Conservation (phyloP, 2,888 invertebrate genomes). For the Blomia tropicalis region DNA sequence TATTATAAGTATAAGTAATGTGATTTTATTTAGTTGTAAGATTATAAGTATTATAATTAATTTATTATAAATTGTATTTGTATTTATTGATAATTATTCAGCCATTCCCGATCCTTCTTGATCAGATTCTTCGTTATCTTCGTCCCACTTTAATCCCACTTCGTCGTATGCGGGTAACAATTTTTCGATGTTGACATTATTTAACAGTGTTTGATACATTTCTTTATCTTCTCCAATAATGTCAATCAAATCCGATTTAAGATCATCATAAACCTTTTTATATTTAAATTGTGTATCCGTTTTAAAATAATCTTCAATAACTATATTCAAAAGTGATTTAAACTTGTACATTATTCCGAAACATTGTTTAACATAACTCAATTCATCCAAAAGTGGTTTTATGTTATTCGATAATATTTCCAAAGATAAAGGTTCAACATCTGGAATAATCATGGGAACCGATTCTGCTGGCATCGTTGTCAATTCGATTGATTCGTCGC, state of each 20-base stretch:
- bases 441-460: too few relatives aligned
- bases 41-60: too few relatives aligned
- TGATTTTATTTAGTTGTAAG: too few relatives aligned
- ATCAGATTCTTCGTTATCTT: too few relatives aligned
- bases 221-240: slow-evolving; percentile 8
- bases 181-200: not conserved
- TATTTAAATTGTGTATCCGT: slow-evolving; percentile 6
- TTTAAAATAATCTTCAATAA: slow-evolving; percentile 12
- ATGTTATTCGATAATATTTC: not conserved
- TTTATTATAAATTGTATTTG: too few relatives aligned
- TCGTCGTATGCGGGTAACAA: not conserved
- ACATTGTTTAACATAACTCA: not conserved
- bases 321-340: not conserved
- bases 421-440: not conserved
- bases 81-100: too few relatives aligned
- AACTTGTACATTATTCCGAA: slow-evolving; percentile 9
- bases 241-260: not conserved
- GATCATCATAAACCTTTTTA: not conserved
- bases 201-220: not conserved
- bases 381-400: not conserved
- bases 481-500: too few relatives aligned
- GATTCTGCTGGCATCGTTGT: too few relatives aligned
- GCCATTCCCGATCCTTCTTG: too few relatives aligned
- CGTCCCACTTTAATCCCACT: too few relatives aligned
- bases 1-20: too few relatives aligned